Evolutionary conservation across 2,113 vertebrate species (phyloP).

Genomic region (Eptesicus fuscus): DNA sequence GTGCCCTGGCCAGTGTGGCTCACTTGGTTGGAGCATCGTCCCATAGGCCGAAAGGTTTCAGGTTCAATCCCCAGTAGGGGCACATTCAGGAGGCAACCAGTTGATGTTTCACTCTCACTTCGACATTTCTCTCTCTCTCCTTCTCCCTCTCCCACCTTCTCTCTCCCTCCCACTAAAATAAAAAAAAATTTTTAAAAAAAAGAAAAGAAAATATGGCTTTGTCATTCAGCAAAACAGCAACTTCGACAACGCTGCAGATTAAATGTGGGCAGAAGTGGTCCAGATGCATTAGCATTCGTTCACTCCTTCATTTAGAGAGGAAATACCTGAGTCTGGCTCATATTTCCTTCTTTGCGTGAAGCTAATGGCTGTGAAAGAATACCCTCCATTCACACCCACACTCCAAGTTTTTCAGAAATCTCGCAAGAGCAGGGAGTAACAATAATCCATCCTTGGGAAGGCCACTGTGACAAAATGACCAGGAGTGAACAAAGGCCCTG

Average conservation of each 20-base stretch:
- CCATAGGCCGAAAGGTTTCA: background rate
- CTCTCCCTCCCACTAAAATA: background rate
- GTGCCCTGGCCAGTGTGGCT: background rate
- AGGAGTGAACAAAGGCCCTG: background rate
- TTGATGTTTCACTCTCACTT: background rate
- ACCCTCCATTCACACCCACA: background rate
- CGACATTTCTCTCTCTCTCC: too few species aligned
- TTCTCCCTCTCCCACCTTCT: background rate
- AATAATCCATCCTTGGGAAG: background rate
- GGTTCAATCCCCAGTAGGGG: background rate
- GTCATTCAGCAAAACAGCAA: background rate
- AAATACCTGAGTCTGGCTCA: background rate
- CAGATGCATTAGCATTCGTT: background rate
- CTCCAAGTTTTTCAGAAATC: background rate
- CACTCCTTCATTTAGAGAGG: background rate
- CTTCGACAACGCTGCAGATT: background rate
- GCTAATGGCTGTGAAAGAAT: background rate
- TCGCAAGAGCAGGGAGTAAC: background rate
- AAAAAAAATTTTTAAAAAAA: background rate
- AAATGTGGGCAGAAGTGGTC: too few species aligned
- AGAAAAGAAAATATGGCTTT: slow-evolving; percentile 1
- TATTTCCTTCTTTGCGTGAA: background rate
- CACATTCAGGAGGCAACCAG: background rate
- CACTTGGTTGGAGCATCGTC: background rate
- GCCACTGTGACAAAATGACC: background rate